Evolutionary conservation across 1,140 invertebrate genomes (phyloP).

Genomic region (Macrosteles quadrilineatus): DNA sequence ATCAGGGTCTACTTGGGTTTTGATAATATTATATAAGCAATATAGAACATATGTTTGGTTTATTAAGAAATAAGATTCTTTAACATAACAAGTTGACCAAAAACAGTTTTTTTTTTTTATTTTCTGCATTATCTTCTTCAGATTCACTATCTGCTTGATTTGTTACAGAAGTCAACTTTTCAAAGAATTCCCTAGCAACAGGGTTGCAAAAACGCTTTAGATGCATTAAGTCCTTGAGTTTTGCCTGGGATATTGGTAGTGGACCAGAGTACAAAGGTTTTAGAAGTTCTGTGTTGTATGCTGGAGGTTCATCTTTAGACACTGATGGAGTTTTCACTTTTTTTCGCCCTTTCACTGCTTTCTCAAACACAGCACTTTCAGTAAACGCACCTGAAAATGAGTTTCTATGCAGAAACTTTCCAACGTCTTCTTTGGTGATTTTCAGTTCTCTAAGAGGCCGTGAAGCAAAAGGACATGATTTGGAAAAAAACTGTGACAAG

Average conservation of each 20-base stretch:
- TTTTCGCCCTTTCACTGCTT: conserved; percentile 5
- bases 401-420: conserved; percentile 22
- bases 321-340: neutral
- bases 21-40: neutral
- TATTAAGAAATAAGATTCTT: too few species aligned
- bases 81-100: too few species aligned
- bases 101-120: too few species aligned
- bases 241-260: neutral
- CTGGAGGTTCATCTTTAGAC: neutral
- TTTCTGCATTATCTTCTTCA: too few species aligned
- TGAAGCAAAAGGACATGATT: neutral
- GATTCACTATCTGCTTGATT: too few species aligned
- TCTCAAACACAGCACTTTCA: conserved; percentile 4
- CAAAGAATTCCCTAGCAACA: too few species aligned
- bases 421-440: conserved; percentile 10
- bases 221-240: conserved; percentile 12
- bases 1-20: neutral
- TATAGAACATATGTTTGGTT: too few species aligned
- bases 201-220: neutral
- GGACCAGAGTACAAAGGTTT: conserved; percentile 5
- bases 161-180: too few species aligned
- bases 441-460: conserved; percentile 1
- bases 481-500: neutral
- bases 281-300: neutral
- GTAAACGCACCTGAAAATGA: conserved; percentile 1